These are phyloP conservation scores for Boloria selene DNA, from an alignment of 2,888 invertebrate genomes.

Conservation along the genomic window DNA sequence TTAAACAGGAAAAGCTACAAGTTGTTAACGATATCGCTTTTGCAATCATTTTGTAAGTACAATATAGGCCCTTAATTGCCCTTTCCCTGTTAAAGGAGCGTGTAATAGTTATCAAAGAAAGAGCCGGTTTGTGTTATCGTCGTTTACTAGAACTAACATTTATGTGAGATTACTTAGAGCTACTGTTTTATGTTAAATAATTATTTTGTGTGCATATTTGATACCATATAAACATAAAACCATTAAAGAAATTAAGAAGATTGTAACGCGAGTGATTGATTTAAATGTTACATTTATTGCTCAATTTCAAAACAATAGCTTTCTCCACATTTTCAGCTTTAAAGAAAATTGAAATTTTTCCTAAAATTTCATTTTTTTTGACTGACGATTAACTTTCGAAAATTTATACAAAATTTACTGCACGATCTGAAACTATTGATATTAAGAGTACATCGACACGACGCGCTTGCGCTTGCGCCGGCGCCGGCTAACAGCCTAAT, in stretches of 20 bases:
- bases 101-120: conserved; percentile 34
- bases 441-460: conserved; percentile 13
- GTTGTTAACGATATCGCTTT: conserved; percentile 36
- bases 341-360: too few relatives aligned
- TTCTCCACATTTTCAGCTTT: too few relatives aligned
- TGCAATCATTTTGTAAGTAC: conserved; percentile 39
- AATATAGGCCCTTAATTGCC: conserved; percentile 36
- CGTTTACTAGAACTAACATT: conserved; percentile 15
- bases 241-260: too few relatives aligned
- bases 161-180: neutral
- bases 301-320: too few relatives aligned
- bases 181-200: conserved; percentile 1
- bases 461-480: conserved; percentile 36
- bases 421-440: neutral
- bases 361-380: too few relatives aligned
- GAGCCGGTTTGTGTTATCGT: conserved; percentile 34
- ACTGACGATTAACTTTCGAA: too few relatives aligned
- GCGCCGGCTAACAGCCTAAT: conserved; percentile 50
- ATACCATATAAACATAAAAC: too few relatives aligned
- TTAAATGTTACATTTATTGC: too few relatives aligned
- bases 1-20: conserved; percentile 31
- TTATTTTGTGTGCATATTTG: too few relatives aligned
- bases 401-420: too few relatives aligned
- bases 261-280: too few relatives aligned
- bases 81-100: conserved; percentile 27